A percentile compares a stretch with the other conserved stretches of the same genome.
Conservation (phyloP, 2,797 vertebrate species). For the Gobionotothen gibberifrons region DNA sequence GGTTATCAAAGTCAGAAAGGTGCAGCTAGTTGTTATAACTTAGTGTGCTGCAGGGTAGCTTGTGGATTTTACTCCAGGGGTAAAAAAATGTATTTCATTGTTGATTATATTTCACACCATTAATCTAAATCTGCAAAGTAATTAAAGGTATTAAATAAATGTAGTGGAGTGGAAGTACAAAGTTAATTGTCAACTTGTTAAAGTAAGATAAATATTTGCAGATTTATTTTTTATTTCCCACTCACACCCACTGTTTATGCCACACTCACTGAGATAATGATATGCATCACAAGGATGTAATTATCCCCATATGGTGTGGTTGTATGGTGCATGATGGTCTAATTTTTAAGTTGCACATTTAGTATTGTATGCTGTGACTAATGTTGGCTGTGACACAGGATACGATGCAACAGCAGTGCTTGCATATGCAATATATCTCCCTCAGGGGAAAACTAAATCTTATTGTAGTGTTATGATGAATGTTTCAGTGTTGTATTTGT, state of each 20-base stretch:
- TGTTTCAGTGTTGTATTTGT: slow-evolving; percentile 10
- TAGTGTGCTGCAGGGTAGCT: too few relatives aligned
- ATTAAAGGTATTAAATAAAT: too few relatives aligned
- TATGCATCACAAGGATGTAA: slow-evolving; percentile 1
- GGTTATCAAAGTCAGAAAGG: too few relatives aligned
- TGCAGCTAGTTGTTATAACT: too few relatives aligned
- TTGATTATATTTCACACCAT: too few relatives aligned
- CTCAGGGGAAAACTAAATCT: not conserved
- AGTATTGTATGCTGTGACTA: not conserved
- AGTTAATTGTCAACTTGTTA: too few relatives aligned
- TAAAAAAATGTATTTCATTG: too few relatives aligned
- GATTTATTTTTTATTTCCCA: not conserved
- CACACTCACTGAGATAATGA: not conserved
- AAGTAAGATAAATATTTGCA: not conserved
- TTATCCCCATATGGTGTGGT: not conserved
- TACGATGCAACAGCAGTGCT: slow-evolving; percentile 1
- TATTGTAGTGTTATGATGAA: not conserved
- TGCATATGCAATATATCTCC: not conserved
- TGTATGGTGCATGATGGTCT: not conserved
- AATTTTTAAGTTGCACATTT: not conserved
- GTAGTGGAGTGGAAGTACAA: too few relatives aligned
- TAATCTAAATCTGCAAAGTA: too few relatives aligned
- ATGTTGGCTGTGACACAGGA: not conserved
- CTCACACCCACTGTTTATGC: slow-evolving; percentile 7
- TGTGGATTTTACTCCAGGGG: too few relatives aligned